Evolutionary conservation across 2,888 invertebrate species (phyloP), one percentile per base, ranked within the genome.

Genomic region (Plebejus melissa): DNA sequence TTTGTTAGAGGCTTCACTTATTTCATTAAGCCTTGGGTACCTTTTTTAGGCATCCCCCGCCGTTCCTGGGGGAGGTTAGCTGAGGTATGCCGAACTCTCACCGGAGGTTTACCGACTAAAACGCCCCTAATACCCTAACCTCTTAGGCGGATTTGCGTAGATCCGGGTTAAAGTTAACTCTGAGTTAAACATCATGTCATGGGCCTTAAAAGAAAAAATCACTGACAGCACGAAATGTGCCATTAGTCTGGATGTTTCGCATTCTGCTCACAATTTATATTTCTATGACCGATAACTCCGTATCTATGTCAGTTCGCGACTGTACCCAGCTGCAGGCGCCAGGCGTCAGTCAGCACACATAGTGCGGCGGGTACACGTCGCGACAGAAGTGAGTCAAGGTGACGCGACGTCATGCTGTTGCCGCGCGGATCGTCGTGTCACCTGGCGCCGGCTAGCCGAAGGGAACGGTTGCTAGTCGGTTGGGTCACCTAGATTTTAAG

Each of bases 361-460:
- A 32, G 65, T 65, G 32, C 75, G 74, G 71, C 77, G 69, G 22
- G 87, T 87, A 88, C 89, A 87, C 90, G 86, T 87, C 86, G 87
- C 86, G 85, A 83, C 87, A 84, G 85, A 92, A 90, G 87, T 91
- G 89, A 92, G 92, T 91, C 92, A 93, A 93, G 92, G 92, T 91
- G 89, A 91, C 84, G 84, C 80, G 81, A 90, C 88, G 88, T 81
- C 82, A 83, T 74, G 80, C 84, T 86, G 92, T 93, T 93, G 88
- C 92, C 83, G 92, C 88, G 90, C 91, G 92, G 91, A 89, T 87
- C 86, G 77, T 75, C 77, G 69, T 78, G 77, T 78, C 76, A 77
- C 71, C 79, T 76, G 78, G 77, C 77, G 80, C 76, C 71, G 41
- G 74, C 75, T 74, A 60, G 78, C 76, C 79, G 80, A 80, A 79